Evolutionary conservation across 1,140 invertebrate genomes (phyloP), one percentile per base, ranked within the genome.

Genomic region (Macrotrachela quadricornifera): DNA sequence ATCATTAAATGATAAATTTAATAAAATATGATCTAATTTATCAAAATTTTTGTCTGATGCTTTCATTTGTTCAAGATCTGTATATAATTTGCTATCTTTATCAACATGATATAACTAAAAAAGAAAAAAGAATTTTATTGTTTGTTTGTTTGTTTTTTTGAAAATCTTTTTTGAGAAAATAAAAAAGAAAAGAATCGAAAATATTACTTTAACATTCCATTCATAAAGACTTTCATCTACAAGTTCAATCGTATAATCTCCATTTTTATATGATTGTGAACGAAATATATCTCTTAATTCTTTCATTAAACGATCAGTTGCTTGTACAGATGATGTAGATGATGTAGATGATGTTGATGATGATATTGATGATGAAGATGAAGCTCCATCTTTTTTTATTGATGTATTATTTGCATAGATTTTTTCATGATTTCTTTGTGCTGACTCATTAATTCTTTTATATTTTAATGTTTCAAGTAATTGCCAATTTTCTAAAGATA

Each of bases 191-290:
- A n/a, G n/a, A n/a, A n/a, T n/a, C n/a, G n/a, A n/a, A n/a, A n/a
- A n/a, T 64, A 81, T 79, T 63, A 99, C 77, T 61, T 84, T 80
- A 56, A 99, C 85, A 72, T 94, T 92, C 94, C 94, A 99, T 71
- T 99, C 92, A 69, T 99, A 99, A 37, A 99, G 76, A 62, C 85
- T 92, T 71, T 99, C 92, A 68, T 92, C 91, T 53, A 96, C 84
- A 69, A 99, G 76, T 69, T 99, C 92, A 51, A 88, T 82, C 48
- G 79, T 80, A 66, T 88, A 92, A 0, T 83, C 74, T 1, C 83
- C 83, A 77, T 83, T 92, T 71, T 97, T 97, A 73, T 90, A 95
- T 61, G 85, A 91, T 67, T 95, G 88, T 54, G 87, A 94, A 63
- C 85, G 78, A 70, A 95, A 97, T 63, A 97, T 94, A 70, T 97